A percentile compares a stretch with the other conserved stretches of the same genome.
Evolutionary conservation across 37 sponge, comb jelly and placozoan species (phyloP).

Genomic region (Axinella damicornis): DNA sequence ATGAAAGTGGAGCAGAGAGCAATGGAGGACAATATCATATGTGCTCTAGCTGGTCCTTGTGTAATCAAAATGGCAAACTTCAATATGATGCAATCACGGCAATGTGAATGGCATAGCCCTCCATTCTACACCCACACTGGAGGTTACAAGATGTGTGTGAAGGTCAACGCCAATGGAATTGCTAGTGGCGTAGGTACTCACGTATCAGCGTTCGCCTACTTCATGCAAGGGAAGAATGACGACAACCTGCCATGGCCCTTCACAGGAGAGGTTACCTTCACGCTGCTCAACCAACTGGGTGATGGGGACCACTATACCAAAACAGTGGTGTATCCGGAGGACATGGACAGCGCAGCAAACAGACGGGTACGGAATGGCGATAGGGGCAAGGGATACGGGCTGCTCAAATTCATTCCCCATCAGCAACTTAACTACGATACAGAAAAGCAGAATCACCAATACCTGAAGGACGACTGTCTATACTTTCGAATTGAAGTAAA

Average conservation of each 20-base stretch:
- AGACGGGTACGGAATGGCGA: too few relatives aligned
- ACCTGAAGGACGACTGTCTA: too few relatives aligned
- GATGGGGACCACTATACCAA: neutral
- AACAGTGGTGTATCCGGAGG: neutral
- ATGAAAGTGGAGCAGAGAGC: too few relatives aligned
- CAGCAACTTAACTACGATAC: too few relatives aligned
- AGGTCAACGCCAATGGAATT: neutral
- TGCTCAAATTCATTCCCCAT: too few relatives aligned
- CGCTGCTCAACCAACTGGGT: constrained; percentile 11
- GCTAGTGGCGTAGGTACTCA: neutral
- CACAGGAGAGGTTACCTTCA: neutral
- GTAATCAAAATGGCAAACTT: neutral
- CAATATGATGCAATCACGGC: neutral
- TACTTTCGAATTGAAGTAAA: too few relatives aligned
- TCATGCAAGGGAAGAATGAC: neutral
- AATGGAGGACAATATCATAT: too few relatives aligned
- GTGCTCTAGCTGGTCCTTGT: too few relatives aligned
- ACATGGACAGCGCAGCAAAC: too few relatives aligned
- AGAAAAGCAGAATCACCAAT: too few relatives aligned
- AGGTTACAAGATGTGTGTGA: constrained; percentile 31
- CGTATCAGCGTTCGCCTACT: constrained; percentile 5
- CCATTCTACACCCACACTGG: constrained; percentile 14
- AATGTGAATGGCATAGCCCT: constrained; percentile 9
- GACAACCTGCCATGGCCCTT: constrained; percentile 13
- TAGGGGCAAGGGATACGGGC: too few relatives aligned